These are phyloP conservation scores for Cepaea nemoralis DNA, from an alignment of 1,140 invertebrate species.

Conservation along the genomic window DNA sequence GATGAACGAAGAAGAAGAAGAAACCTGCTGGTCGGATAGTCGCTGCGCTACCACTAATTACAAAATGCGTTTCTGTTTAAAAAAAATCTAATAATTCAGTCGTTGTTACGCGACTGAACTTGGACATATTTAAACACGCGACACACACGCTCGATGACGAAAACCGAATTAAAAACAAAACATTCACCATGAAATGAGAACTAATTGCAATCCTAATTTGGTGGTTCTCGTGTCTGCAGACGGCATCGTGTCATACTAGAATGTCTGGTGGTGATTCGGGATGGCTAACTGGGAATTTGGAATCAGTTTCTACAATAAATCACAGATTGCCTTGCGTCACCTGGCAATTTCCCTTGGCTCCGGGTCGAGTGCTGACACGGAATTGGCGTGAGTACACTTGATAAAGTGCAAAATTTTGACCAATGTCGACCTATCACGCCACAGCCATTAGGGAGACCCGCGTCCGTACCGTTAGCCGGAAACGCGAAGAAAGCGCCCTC, in stretches of 20 bases:
- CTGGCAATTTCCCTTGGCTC: slow-evolving; percentile 1
- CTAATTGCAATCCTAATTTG: background rate
- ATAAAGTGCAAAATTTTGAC: slow-evolving; percentile 14
- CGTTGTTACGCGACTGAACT: no score
- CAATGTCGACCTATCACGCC: slow-evolving; percentile 13
- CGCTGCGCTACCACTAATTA: no score
- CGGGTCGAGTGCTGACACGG: background rate
- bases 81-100: no score
- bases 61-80: no score
- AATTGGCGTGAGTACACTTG: slow-evolving; percentile 14
- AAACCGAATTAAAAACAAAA: background rate
- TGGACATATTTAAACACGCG: no score
- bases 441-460: background rate
- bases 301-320: slow-evolving; percentile 14
- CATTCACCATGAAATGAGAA: background rate
- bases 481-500: background rate
- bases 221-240: background rate
- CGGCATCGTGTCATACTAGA: background rate
- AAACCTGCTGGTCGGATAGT: no score
- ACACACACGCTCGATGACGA: no score
- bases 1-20: no score
- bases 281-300: slow-evolving; percentile 11
- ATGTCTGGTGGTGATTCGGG: background rate
- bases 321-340: slow-evolving; percentile 17
- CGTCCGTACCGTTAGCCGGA: background rate